Base-by-base conservation (phyloP, 2,888 invertebrate species). In the Schizotus pectinicornis region DNA sequence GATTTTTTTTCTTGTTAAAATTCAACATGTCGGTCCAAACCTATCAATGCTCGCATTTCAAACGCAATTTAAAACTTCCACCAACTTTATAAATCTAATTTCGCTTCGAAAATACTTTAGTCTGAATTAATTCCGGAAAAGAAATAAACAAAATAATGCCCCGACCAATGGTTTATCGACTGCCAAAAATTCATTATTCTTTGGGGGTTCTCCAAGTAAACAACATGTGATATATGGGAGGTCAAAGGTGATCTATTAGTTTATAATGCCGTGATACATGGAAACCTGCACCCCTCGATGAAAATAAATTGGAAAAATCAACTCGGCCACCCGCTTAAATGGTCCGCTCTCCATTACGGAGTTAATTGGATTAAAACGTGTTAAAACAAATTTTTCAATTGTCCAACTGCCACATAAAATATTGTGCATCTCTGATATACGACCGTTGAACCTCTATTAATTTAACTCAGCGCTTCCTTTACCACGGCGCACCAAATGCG, bases 401-500 rank as follows among this genome's bases (percentile, higher is more conserved):
- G 53, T 53, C 45, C 43, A 52, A 52, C 46, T 38, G 45, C 37
- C 46, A 14, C 22, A 38, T 38, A 46, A 46, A 52, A 52, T 45
- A 46, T 7, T 45, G 53, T 43, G 13, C 46, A 57, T 57, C 47
- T 46, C 42, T 57, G 52, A 57, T 57, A 56, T 58, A 61, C 48
- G 52, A 46, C 59, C 56, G 54, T 59, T 65, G 63, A 65, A 65
- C 63, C 65, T 61, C 59, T 59, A 63, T 65, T 63, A 63, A 63
- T 52, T 63, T 63, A 65, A 65, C 63, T 61, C 63, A 65, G 57
- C 48, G 56, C 61, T 61, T 65, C 65, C 65, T 65, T 48, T 58
- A 41, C 47, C 33, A 37, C 31, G 37, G 46, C 35, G 33, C 36
- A 13, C 32, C 36, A 52, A 41, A 45, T 37, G 33, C 13, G 11